Base-by-base conservation (phyloP, 2,113 vertebrate genomes). In the Boulengeromyrus knoepffleri region DNA sequence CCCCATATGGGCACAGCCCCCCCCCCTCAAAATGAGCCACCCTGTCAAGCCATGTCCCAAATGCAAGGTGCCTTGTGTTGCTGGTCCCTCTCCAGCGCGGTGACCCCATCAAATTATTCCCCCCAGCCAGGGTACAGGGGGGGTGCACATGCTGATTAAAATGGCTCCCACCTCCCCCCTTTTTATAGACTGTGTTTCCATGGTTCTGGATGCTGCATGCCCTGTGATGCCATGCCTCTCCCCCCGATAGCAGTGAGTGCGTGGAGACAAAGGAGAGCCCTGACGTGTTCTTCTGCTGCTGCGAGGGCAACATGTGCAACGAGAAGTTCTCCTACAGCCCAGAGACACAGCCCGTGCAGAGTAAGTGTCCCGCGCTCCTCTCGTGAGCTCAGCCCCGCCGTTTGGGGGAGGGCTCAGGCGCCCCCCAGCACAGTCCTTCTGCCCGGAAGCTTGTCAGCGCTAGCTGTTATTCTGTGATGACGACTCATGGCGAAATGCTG, bases 221-320 rank as follows among this genome's bases (percentile, higher is more conserved):
- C 52, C 49, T 50, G 49, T 50, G 49, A 15, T 50, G 13, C 12
- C 45, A 2, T 19, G 46, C 24, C 2, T 50, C 13, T 27, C 53
- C 21, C 0, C 90, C 46, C 90, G 74, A 5, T 91, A 99, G 98
- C 94, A 96, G 92, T 17, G 97, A 98, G 52, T 99, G 98, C 92
- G 95, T 98, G 91, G 98, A 99, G 94, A 97, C 94, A 93, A 98
- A 97, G 86, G 98, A 98, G 91, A 97, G 95, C 39, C 97, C 98
- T n/a, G 98, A 97, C 9, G 97, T 99, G 9, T 99, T 98, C 93
- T 99, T 99, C 96, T 99, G 98, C 94, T 99, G 98, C 93, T 99
- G 98, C 93, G 98, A 99, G 90, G 97, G 97, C 91, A 97, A 96
- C 94, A 95, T 97, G 95, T 99, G 98, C 91, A 99, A 99, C 6